phyloP scores from a whole-genome alignment of 2,888 invertebrate genomes.

The Caenorhabditis sulstoni region DNA sequence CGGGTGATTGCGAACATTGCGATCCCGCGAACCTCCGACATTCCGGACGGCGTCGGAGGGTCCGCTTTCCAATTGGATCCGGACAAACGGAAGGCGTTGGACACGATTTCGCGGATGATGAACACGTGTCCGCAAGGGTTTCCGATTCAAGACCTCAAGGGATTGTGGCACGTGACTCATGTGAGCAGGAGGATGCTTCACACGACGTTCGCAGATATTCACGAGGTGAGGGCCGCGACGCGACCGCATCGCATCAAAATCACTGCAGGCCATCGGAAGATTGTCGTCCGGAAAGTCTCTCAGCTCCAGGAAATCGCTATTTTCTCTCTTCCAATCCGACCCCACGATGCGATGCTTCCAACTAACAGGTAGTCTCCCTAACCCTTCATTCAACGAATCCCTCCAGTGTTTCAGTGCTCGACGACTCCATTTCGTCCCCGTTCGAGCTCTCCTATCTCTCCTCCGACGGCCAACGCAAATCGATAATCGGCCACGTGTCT shows the following conservation, averaged over 20 bases:
- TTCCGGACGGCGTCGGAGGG: conserved; percentile 15
- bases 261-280: conserved; percentile 37
- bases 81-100: conserved; percentile 31
- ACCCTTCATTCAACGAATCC: background rate
- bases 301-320: conserved; percentile 46
- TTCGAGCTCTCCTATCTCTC: conserved; percentile 52
- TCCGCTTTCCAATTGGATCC: conserved; percentile 45
- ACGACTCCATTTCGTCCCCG: conserved; percentile 40
- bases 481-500: conserved; percentile 45
- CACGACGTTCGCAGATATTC: conserved; percentile 41
- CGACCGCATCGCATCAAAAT: background rate
- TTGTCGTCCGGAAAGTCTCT: conserved; percentile 42
- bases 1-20: conserved; percentile 59
- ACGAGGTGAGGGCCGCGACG: too few species aligned
- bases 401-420: conserved; percentile 29
- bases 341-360: conserved; percentile 53
- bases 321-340: conserved; percentile 39
- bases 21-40: conserved; percentile 47
- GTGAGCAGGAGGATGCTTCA: conserved; percentile 46
- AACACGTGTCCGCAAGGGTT: conserved; percentile 39
- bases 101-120: conserved; percentile 48
- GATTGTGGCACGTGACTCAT: conserved; percentile 49
- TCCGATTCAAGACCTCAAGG: conserved; percentile 40
- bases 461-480: conserved; percentile 30
- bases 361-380: conserved; percentile 22